These are phyloP conservation scores for Eulemur macaco DNA, from an alignment of 2,113 vertebrate species.

Conservation along the genomic window DNA sequence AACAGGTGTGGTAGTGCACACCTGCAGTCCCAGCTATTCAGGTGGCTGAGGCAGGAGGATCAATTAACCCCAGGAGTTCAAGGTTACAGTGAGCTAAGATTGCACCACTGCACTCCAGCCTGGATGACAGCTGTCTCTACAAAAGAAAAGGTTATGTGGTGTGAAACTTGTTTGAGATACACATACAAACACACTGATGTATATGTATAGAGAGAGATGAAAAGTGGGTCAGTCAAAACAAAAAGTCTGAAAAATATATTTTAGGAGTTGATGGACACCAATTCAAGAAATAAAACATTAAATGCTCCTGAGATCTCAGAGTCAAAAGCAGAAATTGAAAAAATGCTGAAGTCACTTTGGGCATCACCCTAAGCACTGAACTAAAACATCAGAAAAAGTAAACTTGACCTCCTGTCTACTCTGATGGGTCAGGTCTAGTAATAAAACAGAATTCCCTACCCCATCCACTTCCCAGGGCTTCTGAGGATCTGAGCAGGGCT, in stretches of 20 bases:
- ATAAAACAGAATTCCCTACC: not conserved
- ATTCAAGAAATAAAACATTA: not conserved
- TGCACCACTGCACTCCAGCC: not conserved
- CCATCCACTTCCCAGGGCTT: not conserved
- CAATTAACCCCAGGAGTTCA: not conserved
- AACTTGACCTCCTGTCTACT: not conserved
- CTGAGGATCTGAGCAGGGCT: not conserved
- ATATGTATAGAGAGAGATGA: not conserved
- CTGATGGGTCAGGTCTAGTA: not conserved
- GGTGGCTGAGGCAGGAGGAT: not conserved
- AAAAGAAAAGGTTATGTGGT: not conserved
- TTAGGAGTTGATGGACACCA: not conserved
- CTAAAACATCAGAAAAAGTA: not conserved
- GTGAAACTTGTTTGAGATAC: not conserved
- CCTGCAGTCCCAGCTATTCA: not conserved
- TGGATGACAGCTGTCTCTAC: not conserved
- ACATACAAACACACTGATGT: not conserved
- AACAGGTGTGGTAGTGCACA: not conserved
- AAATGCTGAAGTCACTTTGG: not conserved
- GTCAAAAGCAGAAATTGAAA: conserved; percentile 17
- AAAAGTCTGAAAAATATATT: not conserved
- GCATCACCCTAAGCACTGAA: not conserved
- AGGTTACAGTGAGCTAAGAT: not conserved
- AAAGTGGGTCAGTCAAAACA: conserved; percentile 42
- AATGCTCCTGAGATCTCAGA: not conserved